Conservation (phyloP, 2,113 vertebrate genomes). For the Chloroceryle aenea region DNA sequence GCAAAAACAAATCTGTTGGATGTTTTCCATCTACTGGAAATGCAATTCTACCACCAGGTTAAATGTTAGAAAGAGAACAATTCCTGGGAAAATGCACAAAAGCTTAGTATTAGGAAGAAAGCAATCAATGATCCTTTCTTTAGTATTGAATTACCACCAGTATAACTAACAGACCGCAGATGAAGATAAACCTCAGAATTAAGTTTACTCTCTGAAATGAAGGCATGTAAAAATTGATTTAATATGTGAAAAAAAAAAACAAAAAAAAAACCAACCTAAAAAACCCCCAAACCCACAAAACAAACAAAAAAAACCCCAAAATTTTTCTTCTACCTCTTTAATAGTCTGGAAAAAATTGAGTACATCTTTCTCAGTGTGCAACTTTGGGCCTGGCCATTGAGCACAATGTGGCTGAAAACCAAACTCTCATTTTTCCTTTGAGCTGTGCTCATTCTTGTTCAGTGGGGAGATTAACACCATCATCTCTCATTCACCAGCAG, state of each 20-base stretch:
- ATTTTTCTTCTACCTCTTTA: neutral
- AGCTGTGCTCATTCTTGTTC: neutral
- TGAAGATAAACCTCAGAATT: neutral
- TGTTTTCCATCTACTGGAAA: neutral
- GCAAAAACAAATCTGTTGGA: neutral
- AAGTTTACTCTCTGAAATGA: neutral
- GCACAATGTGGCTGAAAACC: neutral
- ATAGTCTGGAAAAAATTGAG: neutral
- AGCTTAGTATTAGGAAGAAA: neutral
- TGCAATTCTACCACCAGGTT: neutral
- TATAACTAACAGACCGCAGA: neutral
- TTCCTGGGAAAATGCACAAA: neutral
- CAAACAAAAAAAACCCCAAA: no score
- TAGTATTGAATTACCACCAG: neutral
- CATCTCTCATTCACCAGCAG: neutral
- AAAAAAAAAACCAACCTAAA: no score
- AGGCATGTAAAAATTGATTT: neutral
- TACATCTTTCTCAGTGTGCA: neutral
- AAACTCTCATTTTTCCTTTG: neutral
- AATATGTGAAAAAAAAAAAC: neutral
- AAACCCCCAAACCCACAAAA: no score
- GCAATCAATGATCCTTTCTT: neutral
- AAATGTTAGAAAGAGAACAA: neutral
- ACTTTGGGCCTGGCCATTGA: neutral
- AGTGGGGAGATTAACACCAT: neutral